A percentile compares a stretch with the other conserved stretches of the same genome.
Evolutionary conservation across 1,140 invertebrate species (phyloP).

Genomic region (Platyura marginata): DNA sequence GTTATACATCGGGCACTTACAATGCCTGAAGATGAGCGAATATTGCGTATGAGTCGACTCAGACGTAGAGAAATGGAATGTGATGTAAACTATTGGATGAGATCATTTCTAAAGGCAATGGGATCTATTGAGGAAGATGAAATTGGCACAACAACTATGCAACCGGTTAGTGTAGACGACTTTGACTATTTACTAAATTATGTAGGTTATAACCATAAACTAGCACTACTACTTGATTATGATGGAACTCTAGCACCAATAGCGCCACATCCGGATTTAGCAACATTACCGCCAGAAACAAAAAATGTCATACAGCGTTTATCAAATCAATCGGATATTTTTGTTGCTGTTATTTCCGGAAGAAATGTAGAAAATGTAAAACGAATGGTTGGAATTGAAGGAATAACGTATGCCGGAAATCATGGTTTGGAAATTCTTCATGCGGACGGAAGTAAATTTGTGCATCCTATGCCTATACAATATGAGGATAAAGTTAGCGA

Average conservation of each 20-base stretch:
- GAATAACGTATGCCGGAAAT: conserved; percentile 79
- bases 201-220: conserved; percentile 66
- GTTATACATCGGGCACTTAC: conserved; percentile 70
- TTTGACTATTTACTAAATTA: conserved; percentile 75
- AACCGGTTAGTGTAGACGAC: conserved; percentile 68
- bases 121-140: conserved; percentile 65
- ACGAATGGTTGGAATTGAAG: conserved; percentile 76
- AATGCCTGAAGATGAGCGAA: conserved; percentile 78
- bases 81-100: conserved; percentile 81
- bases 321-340: conserved; percentile 72
- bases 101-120: conserved; percentile 70
- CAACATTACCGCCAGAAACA: conserved; percentile 64
- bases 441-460: conserved; percentile 76
- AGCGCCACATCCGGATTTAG: conserved; percentile 73
- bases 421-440: conserved; percentile 78
- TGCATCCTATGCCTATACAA: conserved; percentile 75
- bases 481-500: conserved; percentile 62
- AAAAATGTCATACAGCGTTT: conserved; percentile 66
- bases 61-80: conserved; percentile 59
- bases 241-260: conserved; percentile 79
- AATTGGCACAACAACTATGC: conserved; percentile 61
- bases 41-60: conserved; percentile 69
- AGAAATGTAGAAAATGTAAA: conserved; percentile 75
- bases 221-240: conserved; percentile 72
- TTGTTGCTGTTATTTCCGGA: conserved; percentile 75